phyloP scores from a whole-genome alignment of 2,113 vertebrate genomes.

The Bettongia penicillata region DNA sequence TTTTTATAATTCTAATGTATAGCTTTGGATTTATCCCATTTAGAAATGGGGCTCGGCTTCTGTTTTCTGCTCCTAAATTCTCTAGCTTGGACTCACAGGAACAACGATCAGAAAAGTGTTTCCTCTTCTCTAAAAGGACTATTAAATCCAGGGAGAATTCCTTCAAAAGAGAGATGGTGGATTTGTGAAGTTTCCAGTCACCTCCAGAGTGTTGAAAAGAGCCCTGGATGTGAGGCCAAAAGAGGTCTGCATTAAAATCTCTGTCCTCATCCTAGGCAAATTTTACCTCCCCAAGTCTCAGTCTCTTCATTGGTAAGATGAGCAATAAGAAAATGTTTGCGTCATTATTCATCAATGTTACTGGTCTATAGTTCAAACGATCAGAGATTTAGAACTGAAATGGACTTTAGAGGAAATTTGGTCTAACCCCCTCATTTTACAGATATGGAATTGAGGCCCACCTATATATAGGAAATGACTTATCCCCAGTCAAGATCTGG shows the following conservation, averaged over 20 bases:
- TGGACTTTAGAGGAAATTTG: neutral
- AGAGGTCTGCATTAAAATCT: neutral
- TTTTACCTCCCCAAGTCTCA: neutral
- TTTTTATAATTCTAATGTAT: too few species aligned
- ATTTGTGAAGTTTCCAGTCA: neutral
- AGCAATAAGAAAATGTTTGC: neutral
- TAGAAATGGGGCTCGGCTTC: neutral
- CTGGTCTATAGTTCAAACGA: neutral
- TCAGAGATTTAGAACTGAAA: neutral
- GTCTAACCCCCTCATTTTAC: neutral
- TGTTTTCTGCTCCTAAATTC: neutral
- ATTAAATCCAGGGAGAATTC: too few species aligned
- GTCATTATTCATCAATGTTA: neutral
- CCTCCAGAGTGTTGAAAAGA: neutral
- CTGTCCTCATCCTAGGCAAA: neutral
- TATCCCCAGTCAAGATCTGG: neutral
- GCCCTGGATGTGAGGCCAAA: neutral
- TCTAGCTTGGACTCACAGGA: neutral
- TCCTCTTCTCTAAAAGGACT: too few species aligned
- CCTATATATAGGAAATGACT: neutral
- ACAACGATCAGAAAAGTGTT: neutral
- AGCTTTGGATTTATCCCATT: neutral
- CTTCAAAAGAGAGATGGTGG: too few species aligned
- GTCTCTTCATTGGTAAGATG: neutral
- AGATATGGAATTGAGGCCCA: neutral